Evolutionary conservation across 2,888 invertebrate species (phyloP).

Genomic region (Hylaea fasciaria): DNA sequence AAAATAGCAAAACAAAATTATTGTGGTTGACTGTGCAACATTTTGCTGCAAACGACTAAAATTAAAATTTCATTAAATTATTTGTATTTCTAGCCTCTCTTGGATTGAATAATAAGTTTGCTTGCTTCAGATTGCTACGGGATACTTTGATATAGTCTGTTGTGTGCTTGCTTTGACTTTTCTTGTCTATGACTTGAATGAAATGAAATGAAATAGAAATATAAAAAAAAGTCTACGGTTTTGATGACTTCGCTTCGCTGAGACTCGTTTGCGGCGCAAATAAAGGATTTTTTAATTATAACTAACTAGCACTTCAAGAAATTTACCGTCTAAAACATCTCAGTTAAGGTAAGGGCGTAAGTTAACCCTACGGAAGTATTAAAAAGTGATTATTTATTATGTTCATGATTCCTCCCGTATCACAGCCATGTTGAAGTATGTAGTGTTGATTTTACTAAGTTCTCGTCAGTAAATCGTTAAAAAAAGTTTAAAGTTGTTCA

Average conservation of each 20-base stretch:
- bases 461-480: constrained; percentile 78
- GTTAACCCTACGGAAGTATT: constrained; percentile 80
- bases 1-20: too few relatives aligned
- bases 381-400: constrained; percentile 84
- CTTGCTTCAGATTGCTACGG: too few relatives aligned
- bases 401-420: constrained; percentile 82
- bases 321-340: constrained; percentile 78
- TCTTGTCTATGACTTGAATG: too few relatives aligned
- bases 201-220: too few relatives aligned
- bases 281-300: constrained; percentile 68
- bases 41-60: too few relatives aligned
- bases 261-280: constrained; percentile 76
- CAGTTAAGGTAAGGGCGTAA: constrained; percentile 84
- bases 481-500: constrained; percentile 80
- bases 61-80: too few relatives aligned
- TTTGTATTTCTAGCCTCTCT: too few relatives aligned
- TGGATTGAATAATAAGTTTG: too few relatives aligned
- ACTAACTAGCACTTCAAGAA: constrained; percentile 76
- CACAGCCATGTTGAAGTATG: constrained; percentile 83
- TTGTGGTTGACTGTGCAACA: too few relatives aligned
- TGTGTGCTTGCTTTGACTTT: too few relatives aligned
- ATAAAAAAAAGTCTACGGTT: constrained; percentile 27
- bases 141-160: not conserved
- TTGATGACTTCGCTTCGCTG: constrained; percentile 69
- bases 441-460: constrained; percentile 84